A percentile compares a stretch with the other conserved stretches of the same genome.
Evolutionary conservation across 1,140 invertebrate species (phyloP).

Genomic region (Aphelinus certus): DNA sequence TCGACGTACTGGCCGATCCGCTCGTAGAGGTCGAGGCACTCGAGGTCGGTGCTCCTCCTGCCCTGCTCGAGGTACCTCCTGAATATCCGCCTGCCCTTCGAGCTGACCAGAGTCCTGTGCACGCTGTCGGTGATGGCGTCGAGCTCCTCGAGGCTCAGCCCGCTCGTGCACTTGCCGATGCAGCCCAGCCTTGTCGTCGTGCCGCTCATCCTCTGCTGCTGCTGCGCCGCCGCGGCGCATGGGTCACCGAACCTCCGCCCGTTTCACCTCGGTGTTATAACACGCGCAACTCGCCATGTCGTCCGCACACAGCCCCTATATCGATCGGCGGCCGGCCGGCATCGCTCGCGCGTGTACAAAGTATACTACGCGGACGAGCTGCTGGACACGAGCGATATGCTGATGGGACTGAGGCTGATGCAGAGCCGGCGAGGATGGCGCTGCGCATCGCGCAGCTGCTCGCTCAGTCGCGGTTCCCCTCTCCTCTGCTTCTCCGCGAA

Average conservation of each 20-base stretch:
- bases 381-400: neutral
- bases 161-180: slow-evolving; percentile 52
- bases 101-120: slow-evolving; percentile 44
- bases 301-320: neutral
- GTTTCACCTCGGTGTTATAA: neutral
- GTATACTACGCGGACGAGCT: no score
- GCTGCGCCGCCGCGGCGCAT: no score
- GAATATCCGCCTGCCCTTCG: slow-evolving; percentile 49
- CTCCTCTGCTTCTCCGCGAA: neutral
- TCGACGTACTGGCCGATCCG: slow-evolving; percentile 32
- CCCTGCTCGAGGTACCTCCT: slow-evolving; percentile 42
- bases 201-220: neutral
- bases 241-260: neutral
- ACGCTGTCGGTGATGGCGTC: slow-evolving; percentile 51
- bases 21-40: slow-evolving; percentile 52
- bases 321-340: no score
- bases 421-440: neutral
- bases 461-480: neutral
- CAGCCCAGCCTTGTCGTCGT: slow-evolving; percentile 42
- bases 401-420: neutral
- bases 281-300: neutral
- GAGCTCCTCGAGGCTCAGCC: slow-evolving; percentile 45
- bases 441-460: neutral
- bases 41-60: slow-evolving; percentile 38
- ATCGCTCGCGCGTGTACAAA: no score